Conservation (phyloP, 2,888 invertebrate species). For the Nemotelus pantherinus region DNA sequence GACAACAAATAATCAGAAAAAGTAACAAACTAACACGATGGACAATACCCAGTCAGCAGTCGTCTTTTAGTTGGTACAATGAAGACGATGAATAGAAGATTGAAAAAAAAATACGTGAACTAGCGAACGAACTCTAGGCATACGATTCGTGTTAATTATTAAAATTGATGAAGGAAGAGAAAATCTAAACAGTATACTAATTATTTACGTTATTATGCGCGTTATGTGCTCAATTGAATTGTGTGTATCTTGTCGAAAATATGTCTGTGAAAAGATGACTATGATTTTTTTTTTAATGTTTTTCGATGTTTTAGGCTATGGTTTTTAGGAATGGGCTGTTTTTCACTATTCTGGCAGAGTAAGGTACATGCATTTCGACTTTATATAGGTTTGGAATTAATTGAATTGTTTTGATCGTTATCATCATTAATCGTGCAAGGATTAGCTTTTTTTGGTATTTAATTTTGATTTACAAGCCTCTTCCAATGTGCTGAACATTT, state of each 20-base stretch:
- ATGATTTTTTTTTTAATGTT: neutral
- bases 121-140: neutral
- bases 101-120: neutral
- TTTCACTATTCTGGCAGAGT: too few relatives aligned
- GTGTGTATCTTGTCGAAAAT: neutral
- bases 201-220: conserved; percentile 14
- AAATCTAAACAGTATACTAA: conserved; percentile 31
- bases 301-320: neutral
- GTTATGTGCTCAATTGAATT: conserved; percentile 14
- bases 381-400: too few relatives aligned
- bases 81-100: neutral
- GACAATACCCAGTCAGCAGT: too few relatives aligned
- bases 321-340: neutral
- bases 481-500: too few relatives aligned
- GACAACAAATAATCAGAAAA: too few relatives aligned
- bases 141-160: conserved; percentile 29
- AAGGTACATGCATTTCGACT: too few relatives aligned
- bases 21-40: too few relatives aligned
- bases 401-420: too few relatives aligned
- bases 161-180: conserved; percentile 33
- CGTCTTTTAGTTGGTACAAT: too few relatives aligned
- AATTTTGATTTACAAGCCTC: too few relatives aligned
- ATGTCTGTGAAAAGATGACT: neutral
- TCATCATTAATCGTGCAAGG: too few relatives aligned
- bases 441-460: too few relatives aligned